A percentile compares a stretch with the other conserved stretches of the same genome.
Conservation (phyloP, 2,113 vertebrate species). For the Rattus norvegicus region GRCr8 NC_086026.1:81569001-81569500, state of each 20-base stretch:
- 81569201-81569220: background rate
- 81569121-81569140: background rate
- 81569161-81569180: background rate
- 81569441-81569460: background rate
- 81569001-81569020: slow-evolving; percentile 23
- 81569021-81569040: slow-evolving; percentile 16
- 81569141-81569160: background rate
- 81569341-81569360: background rate
- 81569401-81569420: background rate
- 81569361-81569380: background rate
- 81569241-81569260: background rate
- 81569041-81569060: background rate
- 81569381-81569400: background rate
- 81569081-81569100: background rate
- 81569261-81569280: background rate
- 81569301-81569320: background rate
- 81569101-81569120: background rate
- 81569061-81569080: background rate
- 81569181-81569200: background rate
- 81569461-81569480: background rate
- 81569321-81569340: background rate
- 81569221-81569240: background rate
- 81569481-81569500: no score
- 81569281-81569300: slow-evolving; percentile 4
- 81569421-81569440: background rate